A percentile compares a stretch with the other conserved stretches of the same genome.
Evolutionary conservation across 1,140 invertebrate species (phyloP).

Genomic region (Amyelois transitella): DNA sequence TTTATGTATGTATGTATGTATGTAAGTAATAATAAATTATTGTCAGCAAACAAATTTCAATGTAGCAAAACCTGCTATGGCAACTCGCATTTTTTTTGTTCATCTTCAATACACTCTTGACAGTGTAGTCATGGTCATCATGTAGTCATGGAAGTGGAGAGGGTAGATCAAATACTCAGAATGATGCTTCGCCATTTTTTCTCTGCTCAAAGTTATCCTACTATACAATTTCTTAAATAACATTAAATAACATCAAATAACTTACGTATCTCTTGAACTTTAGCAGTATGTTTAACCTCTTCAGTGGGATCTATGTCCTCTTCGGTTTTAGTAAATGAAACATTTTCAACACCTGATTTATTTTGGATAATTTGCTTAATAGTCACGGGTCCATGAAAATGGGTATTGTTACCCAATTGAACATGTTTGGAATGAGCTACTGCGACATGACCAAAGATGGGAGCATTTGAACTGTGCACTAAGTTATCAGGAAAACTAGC

Average conservation of each 20-base stretch:
- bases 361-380: conserved; percentile 52
- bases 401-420: conserved; percentile 58
- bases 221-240: too few relatives aligned
- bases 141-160: too few relatives aligned
- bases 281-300: conserved; percentile 6
- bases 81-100: too few relatives aligned
- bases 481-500: conserved; percentile 27
- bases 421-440: conserved; percentile 53
- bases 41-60: too few relatives aligned
- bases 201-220: too few relatives aligned
- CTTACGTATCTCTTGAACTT: conserved; percentile 23
- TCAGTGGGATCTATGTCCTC: conserved; percentile 20
- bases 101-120: too few relatives aligned
- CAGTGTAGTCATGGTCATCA: too few relatives aligned
- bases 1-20: too few relatives aligned
- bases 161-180: too few relatives aligned
- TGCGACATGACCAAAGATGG: conserved; percentile 37
- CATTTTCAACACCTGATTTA: conserved; percentile 48
- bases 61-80: too few relatives aligned
- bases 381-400: conserved; percentile 60
- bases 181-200: too few relatives aligned
- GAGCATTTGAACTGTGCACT: conserved; percentile 24
- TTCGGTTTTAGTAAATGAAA: conserved; percentile 37
- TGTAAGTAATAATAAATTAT: too few relatives aligned
- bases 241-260: conserved; percentile 4